A percentile compares a stretch with the other conserved stretches of the same genome.
Conservation (phyloP, 1,140 invertebrate species). For the Heterodera schachtii region DNA sequence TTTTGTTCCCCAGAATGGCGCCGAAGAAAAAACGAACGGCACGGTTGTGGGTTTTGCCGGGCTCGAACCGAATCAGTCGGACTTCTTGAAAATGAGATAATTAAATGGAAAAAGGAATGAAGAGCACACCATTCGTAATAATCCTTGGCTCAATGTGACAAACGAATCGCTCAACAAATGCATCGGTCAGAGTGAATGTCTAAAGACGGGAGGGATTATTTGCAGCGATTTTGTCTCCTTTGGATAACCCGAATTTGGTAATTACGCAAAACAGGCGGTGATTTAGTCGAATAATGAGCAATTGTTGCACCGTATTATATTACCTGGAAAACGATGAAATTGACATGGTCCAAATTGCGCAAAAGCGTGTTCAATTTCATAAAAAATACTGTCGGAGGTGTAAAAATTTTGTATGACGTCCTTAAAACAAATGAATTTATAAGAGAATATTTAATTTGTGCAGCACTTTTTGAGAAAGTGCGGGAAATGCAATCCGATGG, state of each 20-base stretch:
- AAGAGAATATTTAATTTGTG: not conserved
- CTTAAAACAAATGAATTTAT: not conserved
- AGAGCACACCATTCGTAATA: not conserved
- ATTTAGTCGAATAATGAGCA: no score
- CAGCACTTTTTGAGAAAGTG: not conserved
- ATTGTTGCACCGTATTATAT: not conserved
- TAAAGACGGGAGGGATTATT: not conserved
- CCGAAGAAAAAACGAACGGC: not conserved
- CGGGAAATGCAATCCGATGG: not conserved
- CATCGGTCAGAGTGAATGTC: slow-evolving; percentile 15
- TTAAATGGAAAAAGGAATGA: not conserved
- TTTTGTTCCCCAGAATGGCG: not conserved
- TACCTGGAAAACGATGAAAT: slow-evolving; percentile 25
- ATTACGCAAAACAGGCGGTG: no score
- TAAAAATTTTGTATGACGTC: slow-evolving; percentile 21
- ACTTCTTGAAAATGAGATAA: not conserved
- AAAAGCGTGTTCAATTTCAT: slow-evolving; percentile 22
- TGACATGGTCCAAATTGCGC: slow-evolving; percentile 20
- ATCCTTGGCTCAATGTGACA: not conserved
- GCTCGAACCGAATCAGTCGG: not conserved
- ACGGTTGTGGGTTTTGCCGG: not conserved
- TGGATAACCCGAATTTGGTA: no score
- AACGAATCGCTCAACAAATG: slow-evolving; percentile 15
- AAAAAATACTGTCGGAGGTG: slow-evolving; percentile 22
- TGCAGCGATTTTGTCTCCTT: no score